These are phyloP conservation scores for Lamproptera curius DNA, from an alignment of 2,888 invertebrate genomes.

Conservation along the genomic window DNA sequence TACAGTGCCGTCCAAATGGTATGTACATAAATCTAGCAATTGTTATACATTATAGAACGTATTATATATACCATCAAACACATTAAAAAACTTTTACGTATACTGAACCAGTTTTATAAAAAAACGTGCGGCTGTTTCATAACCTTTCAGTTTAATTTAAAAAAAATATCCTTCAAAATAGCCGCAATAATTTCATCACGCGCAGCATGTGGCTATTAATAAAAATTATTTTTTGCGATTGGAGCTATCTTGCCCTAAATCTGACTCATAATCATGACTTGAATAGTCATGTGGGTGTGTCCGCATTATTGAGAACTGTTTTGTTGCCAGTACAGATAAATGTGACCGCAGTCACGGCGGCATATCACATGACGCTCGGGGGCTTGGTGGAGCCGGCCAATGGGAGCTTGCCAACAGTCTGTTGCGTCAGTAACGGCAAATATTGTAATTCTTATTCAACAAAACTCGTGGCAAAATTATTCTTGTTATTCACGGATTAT, in stretches of 20 bases:
- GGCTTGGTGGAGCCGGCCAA: slow-evolving; percentile 53
- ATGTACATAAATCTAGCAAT: too few species aligned
- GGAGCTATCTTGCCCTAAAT: not conserved
- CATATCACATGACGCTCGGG: slow-evolving; percentile 52
- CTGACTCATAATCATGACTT: slow-evolving; percentile 6
- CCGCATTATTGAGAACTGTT: slow-evolving; percentile 9
- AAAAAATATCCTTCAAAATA: too few species aligned
- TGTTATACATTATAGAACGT: too few species aligned
- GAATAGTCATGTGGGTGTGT: slow-evolving; percentile 11
- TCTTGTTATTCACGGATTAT: slow-evolving; percentile 1
- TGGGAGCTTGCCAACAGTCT: slow-evolving; percentile 34
- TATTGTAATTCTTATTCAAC: slow-evolving; percentile 19
- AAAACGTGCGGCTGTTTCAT: too few species aligned
- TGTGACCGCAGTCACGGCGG: slow-evolving; percentile 37
- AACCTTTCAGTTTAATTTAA: too few species aligned
- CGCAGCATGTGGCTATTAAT: not conserved
- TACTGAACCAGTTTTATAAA: too few species aligned
- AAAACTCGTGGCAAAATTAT: slow-evolving; percentile 16
- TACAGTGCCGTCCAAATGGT: too few species aligned
- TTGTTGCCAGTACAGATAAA: slow-evolving; percentile 25
- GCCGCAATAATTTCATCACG: too few species aligned
- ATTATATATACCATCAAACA: too few species aligned
- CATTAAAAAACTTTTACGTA: too few species aligned
- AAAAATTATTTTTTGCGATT: not conserved
- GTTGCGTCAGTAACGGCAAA: slow-evolving; percentile 35